Conservation (phyloP, 1,140 invertebrate species). For the Pseudomyrmex pallidus region DNA sequence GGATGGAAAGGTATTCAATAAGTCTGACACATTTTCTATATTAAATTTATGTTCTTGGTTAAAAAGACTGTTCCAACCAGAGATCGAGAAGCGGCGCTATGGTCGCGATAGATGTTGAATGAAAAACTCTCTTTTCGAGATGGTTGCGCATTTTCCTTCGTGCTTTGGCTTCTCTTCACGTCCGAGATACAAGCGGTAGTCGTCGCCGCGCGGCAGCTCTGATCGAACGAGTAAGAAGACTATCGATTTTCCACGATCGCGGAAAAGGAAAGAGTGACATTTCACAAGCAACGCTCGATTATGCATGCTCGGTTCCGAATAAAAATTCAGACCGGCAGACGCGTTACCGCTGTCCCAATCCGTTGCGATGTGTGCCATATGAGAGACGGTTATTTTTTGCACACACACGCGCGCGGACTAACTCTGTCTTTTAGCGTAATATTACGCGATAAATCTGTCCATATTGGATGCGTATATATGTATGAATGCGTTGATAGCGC, state of each 20-base stretch:
- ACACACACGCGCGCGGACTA: not conserved
- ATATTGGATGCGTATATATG: not conserved
- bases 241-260: conserved; percentile 30
- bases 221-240: conserved; percentile 27
- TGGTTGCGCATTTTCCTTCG: conserved; percentile 9
- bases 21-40: not conserved
- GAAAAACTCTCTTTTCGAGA: conserved; percentile 1
- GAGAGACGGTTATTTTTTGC: conserved; percentile 11
- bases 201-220: not conserved
- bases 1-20: conserved; percentile 7
- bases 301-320: conserved; percentile 39
- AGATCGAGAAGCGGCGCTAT: not conserved
- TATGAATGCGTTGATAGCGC: not conserved
- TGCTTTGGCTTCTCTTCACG: not conserved
- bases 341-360: conserved; percentile 6
- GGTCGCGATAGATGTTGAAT: not conserved
- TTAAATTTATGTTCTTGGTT: conserved; percentile 39
- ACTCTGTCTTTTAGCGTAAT: not conserved
- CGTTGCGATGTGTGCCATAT: conserved; percentile 1
- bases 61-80: conserved; percentile 6
- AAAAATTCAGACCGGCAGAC: conserved; percentile 46
- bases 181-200: not conserved
- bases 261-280: not conserved
- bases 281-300: conserved; percentile 36
- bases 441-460: conserved; percentile 17